These are phyloP conservation scores for Sander lucioperca DNA, from an alignment of 2,113 vertebrate genomes.

Conservation along the genomic window DNA sequence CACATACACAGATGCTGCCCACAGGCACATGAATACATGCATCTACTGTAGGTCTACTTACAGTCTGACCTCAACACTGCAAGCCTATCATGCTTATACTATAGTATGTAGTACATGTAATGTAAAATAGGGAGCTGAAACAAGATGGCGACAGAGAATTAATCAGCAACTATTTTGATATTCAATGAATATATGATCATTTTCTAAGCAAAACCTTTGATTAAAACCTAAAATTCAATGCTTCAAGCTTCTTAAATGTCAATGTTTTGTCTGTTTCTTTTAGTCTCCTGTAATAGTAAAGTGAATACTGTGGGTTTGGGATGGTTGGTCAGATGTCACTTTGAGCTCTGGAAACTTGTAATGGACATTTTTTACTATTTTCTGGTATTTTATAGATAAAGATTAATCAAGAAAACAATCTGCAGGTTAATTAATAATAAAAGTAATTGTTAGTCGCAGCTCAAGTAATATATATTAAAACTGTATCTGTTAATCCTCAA, in stretches of 20 bases:
- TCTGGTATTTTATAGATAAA: not conserved
- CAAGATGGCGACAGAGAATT: not conserved
- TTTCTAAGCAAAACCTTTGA: not conserved
- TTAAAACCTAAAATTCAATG: no score
- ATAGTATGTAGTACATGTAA: no score
- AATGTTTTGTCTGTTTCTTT: not conserved
- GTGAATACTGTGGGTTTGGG: not conserved
- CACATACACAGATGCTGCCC: constrained; percentile 73
- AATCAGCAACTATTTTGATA: not conserved
- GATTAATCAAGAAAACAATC: not conserved
- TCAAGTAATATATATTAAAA: not conserved
- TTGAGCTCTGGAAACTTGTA: not conserved
- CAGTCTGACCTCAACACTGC: constrained; percentile 39
- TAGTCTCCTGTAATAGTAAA: not conserved
- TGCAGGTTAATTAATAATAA: not conserved
- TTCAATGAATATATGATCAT: not conserved
- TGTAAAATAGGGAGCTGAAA: not conserved
- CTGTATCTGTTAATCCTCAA: not conserved
- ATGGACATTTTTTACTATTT: constrained; percentile 5
- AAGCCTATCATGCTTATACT: not conserved
- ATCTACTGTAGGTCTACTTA: constrained; percentile 48
- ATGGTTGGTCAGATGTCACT: not conserved
- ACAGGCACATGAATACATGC: constrained; percentile 73
- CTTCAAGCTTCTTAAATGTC: not conserved
- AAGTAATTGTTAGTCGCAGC: not conserved